Conservation (phyloP, 2,797 vertebrate species). For the Momotus momota region DNA sequence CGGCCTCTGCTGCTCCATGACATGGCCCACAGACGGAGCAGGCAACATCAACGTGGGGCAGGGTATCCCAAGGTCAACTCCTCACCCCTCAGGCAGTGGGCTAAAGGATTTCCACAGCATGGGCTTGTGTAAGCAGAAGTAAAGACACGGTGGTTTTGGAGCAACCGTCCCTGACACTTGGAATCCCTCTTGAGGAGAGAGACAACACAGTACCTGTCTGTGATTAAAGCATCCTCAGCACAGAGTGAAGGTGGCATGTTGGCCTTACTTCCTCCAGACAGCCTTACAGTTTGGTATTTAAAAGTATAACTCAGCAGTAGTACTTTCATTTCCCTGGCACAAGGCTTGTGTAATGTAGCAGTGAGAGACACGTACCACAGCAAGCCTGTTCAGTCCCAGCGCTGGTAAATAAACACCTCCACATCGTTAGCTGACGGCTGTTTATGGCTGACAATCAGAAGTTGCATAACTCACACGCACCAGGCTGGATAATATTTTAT, state of each 20-base stretch:
- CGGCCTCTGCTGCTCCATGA: fast-evolving
- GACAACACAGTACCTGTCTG: no score
- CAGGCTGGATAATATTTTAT: background rate
- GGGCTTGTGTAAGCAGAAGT: background rate
- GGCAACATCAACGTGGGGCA: fast-evolving
- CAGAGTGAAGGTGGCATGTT: background rate
- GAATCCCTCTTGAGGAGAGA: background rate
- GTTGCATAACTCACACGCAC: no score
- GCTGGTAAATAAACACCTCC: background rate
- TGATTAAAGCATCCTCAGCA: background rate
- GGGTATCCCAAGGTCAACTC: background rate
- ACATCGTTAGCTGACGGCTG: background rate
- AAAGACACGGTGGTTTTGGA: fast-evolving
- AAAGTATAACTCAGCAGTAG: background rate
- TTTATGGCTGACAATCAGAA: background rate
- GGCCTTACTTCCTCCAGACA: background rate
- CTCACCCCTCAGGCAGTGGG: background rate
- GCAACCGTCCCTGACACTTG: background rate
- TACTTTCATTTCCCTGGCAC: background rate
- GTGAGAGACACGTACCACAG: background rate
- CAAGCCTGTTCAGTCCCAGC: background rate
- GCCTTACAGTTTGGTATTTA: background rate
- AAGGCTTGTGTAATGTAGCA: fast-evolving
- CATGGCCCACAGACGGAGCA: no score
- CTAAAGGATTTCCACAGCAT: background rate